Evolutionary conservation across 1,140 invertebrate species (phyloP).

Genomic region (Drosophila lini): DNA sequence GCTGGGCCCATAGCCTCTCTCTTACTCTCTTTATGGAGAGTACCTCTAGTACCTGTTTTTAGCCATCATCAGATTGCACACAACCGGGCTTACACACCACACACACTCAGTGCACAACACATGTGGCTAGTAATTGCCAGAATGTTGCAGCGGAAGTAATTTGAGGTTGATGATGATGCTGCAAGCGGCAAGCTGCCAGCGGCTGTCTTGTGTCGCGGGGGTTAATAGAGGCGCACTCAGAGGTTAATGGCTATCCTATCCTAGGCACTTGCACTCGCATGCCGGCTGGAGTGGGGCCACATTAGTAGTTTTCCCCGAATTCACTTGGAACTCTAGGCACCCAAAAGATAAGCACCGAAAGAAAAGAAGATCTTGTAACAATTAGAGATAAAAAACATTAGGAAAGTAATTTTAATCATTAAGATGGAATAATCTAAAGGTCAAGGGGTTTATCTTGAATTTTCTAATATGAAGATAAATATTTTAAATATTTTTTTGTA

Average conservation of each 20-base stretch:
- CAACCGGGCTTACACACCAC: conserved; percentile 17
- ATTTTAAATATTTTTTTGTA: not conserved
- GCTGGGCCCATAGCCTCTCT: conserved; percentile 10
- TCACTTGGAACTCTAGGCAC: conserved; percentile 7
- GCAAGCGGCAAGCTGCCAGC: conserved; percentile 19
- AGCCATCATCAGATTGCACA: conserved; percentile 51
- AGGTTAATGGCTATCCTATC: conserved; percentile 69
- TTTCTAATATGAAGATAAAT: not conserved
- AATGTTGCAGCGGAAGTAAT: conserved; percentile 80
- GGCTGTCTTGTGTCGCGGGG: conserved; percentile 32
- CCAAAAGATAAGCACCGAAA: conserved; percentile 1
- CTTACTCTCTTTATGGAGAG: conserved; percentile 1
- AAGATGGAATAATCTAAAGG: not conserved
- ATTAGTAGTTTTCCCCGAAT: conserved; percentile 25
- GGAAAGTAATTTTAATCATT: not conserved
- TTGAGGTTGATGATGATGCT: conserved; percentile 71
- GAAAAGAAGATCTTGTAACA: not conserved
- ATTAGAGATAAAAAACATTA: not conserved
- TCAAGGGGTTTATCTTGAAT: too few relatives aligned
- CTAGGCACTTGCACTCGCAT: conserved; percentile 49
- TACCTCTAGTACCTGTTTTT: conserved; percentile 40
- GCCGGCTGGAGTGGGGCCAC: conserved; percentile 28
- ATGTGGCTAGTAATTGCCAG: conserved; percentile 64
- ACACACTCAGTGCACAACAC: not conserved
- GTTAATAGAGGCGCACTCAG: conserved; percentile 67